phyloP scores from a whole-genome alignment of 2,888 invertebrate genomes.

The Lacanobia wlatinum region DNA sequence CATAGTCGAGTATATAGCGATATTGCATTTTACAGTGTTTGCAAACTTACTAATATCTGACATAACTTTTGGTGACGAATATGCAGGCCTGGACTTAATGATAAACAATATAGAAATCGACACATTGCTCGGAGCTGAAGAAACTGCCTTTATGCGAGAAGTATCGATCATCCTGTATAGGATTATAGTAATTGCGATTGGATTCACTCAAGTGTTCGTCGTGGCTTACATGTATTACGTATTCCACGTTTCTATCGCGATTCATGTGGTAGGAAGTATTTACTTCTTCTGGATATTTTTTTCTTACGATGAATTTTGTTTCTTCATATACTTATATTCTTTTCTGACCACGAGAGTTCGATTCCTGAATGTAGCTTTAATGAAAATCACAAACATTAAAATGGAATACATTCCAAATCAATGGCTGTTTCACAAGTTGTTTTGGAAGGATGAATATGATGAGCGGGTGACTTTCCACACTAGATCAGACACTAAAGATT shows the following conservation, averaged over 20 bases:
- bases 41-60: conserved; percentile 71
- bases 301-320: conserved; percentile 73
- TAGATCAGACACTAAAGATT: conserved; percentile 67
- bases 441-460: conserved; percentile 77
- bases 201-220: conserved; percentile 58
- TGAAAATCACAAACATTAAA: conserved; percentile 75
- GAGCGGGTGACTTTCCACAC: conserved; percentile 73
- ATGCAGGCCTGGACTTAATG: conserved; percentile 69
- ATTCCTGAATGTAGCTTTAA: conserved; percentile 79
- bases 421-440: conserved; percentile 71
- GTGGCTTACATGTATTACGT: conserved; percentile 67
- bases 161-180: conserved; percentile 62
- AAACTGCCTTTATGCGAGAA: conserved; percentile 80
- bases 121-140: conserved; percentile 73
- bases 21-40: conserved; percentile 69
- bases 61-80: conserved; percentile 71
- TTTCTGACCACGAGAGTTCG: conserved; percentile 74
- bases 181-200: conserved; percentile 52
- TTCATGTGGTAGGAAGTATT: conserved; percentile 66
- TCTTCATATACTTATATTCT: conserved; percentile 66
- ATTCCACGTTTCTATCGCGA: conserved; percentile 65
- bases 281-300: conserved; percentile 73
- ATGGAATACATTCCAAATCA: conserved; percentile 75
- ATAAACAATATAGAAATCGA: conserved; percentile 76
- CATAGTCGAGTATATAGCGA: conserved; percentile 71